Percentiles rank a stretch among this genome's conserved stretches.
These are phyloP conservation scores for Chaetodon auriga DNA, from an alignment of 2,113 vertebrate species.

Conservation along the genomic window DNA sequence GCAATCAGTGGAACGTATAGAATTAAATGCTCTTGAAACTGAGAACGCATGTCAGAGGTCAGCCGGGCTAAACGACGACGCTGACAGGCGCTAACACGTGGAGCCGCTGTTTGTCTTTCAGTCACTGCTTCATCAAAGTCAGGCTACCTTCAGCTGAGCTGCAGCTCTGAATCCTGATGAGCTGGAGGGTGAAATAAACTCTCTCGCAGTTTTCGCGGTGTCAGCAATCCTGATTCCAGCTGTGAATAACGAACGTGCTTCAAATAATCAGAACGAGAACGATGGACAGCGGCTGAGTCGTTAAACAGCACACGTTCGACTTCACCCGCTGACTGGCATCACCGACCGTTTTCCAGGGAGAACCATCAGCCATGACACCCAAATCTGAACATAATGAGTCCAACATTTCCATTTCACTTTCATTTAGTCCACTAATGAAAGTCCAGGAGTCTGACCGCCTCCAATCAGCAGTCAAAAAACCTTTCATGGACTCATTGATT, in stretches of 20 bases:
- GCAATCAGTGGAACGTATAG: constrained; percentile 60
- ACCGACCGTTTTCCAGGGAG: background rate
- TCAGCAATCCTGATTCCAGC: background rate
- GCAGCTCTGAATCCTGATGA: background rate
- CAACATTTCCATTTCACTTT: too few relatives aligned
- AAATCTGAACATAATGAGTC: background rate
- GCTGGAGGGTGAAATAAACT: background rate
- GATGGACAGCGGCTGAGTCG: background rate
- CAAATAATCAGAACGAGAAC: background rate
- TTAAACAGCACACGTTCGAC: too few relatives aligned
- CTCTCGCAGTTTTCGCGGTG: background rate
- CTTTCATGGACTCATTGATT: background rate
- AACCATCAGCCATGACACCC: background rate
- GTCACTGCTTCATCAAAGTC: constrained; percentile 7
- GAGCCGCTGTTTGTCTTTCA: background rate
- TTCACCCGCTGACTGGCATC: background rate
- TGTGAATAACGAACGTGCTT: background rate
- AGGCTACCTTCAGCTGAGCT: constrained; percentile 5
- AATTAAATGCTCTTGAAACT: constrained; percentile 32
- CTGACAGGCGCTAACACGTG: background rate
- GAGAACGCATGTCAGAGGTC: constrained; percentile 28
- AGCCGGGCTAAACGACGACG: background rate
- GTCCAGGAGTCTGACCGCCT: too few relatives aligned
- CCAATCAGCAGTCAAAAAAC: background rate
- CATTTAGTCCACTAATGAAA: too few relatives aligned